Evolutionary conservation across 2,888 invertebrate species (phyloP).

Genomic region (Macrosiphum euphorbiae): DNA sequence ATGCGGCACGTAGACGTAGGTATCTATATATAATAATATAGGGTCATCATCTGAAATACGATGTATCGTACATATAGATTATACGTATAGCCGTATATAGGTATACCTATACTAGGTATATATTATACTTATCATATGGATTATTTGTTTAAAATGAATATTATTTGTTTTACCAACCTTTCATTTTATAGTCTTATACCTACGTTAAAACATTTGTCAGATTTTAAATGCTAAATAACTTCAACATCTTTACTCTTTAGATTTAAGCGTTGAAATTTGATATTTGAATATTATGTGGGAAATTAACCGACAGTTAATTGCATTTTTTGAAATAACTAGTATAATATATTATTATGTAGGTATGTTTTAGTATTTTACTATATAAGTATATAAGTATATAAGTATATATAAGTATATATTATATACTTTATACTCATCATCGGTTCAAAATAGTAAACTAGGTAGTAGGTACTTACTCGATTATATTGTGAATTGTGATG

Average conservation of each 20-base stretch:
- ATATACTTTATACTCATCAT: background rate
- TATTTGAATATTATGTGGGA: background rate
- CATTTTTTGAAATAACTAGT: too few relatives aligned
- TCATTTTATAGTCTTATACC: background rate
- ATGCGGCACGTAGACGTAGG: background rate
- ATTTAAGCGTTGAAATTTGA: background rate
- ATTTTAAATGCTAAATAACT: background rate
- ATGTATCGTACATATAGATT: too few relatives aligned
- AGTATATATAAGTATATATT: too few relatives aligned
- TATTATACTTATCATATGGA: background rate
- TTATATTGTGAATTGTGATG: background rate
- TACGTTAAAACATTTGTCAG: background rate
- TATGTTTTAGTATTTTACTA: background rate
- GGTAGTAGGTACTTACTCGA: background rate
- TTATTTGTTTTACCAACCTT: background rate
- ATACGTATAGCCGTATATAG: background rate
- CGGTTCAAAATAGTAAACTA: background rate
- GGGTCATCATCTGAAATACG: background rate
- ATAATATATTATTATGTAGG: background rate
- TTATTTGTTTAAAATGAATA: background rate
- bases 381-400: too few relatives aligned
- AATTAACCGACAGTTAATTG: too few relatives aligned
- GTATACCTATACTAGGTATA: background rate
- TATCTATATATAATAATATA: background rate
- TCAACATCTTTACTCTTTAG: background rate